phyloP scores from a whole-genome alignment of 2,113 vertebrate species.

The Lophotis ruficrista region DNA sequence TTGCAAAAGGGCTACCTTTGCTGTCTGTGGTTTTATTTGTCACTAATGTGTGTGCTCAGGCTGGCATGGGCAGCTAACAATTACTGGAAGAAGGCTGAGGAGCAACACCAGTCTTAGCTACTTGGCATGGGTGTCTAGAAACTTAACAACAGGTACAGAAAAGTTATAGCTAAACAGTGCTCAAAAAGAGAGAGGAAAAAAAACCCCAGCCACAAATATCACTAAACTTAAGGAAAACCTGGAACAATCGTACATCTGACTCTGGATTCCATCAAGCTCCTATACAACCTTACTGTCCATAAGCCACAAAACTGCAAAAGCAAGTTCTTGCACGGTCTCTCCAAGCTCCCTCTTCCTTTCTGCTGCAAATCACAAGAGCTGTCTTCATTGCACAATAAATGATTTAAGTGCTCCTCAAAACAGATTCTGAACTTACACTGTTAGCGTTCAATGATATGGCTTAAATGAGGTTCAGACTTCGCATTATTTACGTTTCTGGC shows the following conservation, averaged over 20 bases:
- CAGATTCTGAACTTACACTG: not conserved
- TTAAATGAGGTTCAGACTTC: constrained; percentile 17
- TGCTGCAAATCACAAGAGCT: not conserved
- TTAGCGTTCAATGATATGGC: not conserved
- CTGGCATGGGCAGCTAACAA: not conserved
- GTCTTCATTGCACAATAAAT: not conserved
- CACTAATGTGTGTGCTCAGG: not conserved
- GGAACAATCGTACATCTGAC: not conserved
- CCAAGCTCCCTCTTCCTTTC: not conserved
- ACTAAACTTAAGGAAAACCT: not conserved
- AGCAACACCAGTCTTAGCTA: not conserved
- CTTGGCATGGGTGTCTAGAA: not conserved
- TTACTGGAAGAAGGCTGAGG: not conserved
- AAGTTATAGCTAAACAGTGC: not conserved
- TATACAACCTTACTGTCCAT: not conserved
- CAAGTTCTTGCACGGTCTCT: not conserved
- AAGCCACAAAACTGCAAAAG: not conserved
- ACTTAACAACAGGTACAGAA: not conserved
- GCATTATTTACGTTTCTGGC: constrained; percentile 41
- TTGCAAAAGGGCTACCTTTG: not conserved
- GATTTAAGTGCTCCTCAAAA: not conserved
- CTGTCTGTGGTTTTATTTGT: not conserved
- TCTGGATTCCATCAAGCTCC: not conserved
- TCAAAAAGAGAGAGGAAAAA: not conserved
- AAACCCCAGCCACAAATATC: not conserved